Evolutionary conservation across 2,113 vertebrate genomes (phyloP), one percentile per base, ranked within the genome.

Genomic region (Sceloporus undulatus): DNA sequence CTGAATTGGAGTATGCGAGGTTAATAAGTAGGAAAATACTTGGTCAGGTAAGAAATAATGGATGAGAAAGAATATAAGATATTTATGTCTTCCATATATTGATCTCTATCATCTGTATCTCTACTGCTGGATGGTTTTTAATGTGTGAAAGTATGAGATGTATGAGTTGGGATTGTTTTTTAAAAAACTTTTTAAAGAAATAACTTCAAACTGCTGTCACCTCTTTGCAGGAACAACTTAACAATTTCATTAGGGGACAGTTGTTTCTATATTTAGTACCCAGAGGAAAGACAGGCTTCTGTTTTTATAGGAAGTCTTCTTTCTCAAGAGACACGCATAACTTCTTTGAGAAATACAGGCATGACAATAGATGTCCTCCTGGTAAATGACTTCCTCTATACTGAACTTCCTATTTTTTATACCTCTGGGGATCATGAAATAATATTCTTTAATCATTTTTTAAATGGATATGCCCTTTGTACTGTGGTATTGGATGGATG

Each of bases 311-410:
- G 11, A 90, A 88, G 79, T 3, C 65, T 9, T 66, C 11, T 85
- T 74, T 21, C 27, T 88, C 87, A 82, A 83, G 90, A 42, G 62
- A 66, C 48, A 70, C 0, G 34, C 80, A 7, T 40, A 90, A 87
- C 56, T 88, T n/a, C 82, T 86, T 87, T 86, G 59, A 89, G 82
- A 92, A 23, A 80, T 56, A 62, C 75, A 73, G 29, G 38, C 56
- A 62, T 1, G 77, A 23, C 0, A 2, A 25, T 42, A 77, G 18
- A 1, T 40, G 2, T 48, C 86, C 23, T 56, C n/a, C 9, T 65
- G 11, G 74, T 82, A 10, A 59, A 34, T 76, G 78, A 78, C 70
- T 82, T 65, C n/a, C 11, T 89, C 56, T 79, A 10, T 85, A 82
- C 79, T 70, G 78, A 52, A 85, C 73, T 81, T 89, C 8, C 56